A percentile compares a stretch with the other conserved stretches of the same genome.
Conservation (phyloP, 2,888 invertebrate genomes). For the Atrina japonica region DNA sequence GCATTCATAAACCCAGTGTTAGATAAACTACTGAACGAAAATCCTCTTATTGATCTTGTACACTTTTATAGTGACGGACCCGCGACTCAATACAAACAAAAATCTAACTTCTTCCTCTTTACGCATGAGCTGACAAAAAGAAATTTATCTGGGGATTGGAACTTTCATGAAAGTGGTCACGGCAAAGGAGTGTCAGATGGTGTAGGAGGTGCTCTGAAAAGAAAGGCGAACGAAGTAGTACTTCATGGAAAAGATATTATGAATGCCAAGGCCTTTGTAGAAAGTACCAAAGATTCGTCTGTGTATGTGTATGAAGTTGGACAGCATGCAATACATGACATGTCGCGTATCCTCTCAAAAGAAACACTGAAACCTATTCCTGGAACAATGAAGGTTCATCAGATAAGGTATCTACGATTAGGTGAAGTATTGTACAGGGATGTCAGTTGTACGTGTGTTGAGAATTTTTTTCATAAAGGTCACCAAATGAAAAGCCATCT, state of each 20-base stretch:
- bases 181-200: slow-evolving; percentile 76
- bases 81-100: slow-evolving; percentile 76
- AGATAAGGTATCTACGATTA: slow-evolving; percentile 29
- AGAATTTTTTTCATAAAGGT: background rate
- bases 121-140: slow-evolving; percentile 35
- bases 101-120: slow-evolving; percentile 76
- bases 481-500: slow-evolving; percentile 26
- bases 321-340: background rate
- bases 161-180: slow-evolving; percentile 76
- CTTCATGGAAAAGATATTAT: slow-evolving; percentile 41
- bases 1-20: slow-evolving; percentile 75
- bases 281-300: slow-evolving; percentile 12
- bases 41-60: slow-evolving; percentile 40
- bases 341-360: background rate
- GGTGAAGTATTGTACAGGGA: slow-evolving; percentile 35
- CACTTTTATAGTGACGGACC: slow-evolving; percentile 70
- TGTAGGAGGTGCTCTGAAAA: slow-evolving; percentile 67
- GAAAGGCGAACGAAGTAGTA: slow-evolving; percentile 60
- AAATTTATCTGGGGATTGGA: slow-evolving; percentile 60
- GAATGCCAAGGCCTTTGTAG: slow-evolving; percentile 32
- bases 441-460: slow-evolving; percentile 47
- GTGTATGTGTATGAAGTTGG: slow-evolving; percentile 25
- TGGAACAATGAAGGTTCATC: slow-evolving; percentile 50
- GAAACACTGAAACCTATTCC: slow-evolving; percentile 23
- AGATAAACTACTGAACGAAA: slow-evolving; percentile 27